Conservation (phyloP, 2,797 vertebrate genomes). For the Pseudochirops cupreus region DNA sequence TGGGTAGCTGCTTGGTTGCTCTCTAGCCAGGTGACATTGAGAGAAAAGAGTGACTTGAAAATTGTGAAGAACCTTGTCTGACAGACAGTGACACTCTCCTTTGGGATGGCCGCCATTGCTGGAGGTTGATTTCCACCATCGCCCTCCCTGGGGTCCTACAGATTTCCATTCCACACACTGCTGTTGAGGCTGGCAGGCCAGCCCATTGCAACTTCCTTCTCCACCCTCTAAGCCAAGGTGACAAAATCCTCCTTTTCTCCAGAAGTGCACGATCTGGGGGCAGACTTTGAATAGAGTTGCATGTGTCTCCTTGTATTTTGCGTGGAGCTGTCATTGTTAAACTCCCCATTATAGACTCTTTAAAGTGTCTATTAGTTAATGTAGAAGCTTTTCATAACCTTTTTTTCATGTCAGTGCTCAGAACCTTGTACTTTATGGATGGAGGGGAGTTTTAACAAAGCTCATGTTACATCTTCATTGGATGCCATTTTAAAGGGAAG, state of each 20-base stretch:
- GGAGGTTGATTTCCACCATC: accelerated
- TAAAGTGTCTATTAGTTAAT: neutral
- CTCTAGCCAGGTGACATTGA: neutral
- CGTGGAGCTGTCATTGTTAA: accelerated
- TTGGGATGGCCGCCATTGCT: neutral
- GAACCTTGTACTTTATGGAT: constrained; percentile 42
- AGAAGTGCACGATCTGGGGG: neutral
- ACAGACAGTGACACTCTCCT: constrained; percentile 24
- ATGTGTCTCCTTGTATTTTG: constrained; percentile 12
- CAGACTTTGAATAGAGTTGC: constrained; percentile 34
- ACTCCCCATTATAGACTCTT: neutral
- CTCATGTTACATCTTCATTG: neutral
- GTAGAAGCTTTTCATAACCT: constrained; percentile 44
- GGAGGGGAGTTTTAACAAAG: neutral
- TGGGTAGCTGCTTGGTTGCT: neutral
- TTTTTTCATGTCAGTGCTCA: neutral
- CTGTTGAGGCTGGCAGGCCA: constrained; percentile 16
- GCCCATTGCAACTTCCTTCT: neutral
- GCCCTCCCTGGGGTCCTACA: neutral
- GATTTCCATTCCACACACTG: neutral
- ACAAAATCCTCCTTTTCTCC: constrained; percentile 17
- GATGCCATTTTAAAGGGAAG: constrained; percentile 1
- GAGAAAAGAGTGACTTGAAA: neutral
- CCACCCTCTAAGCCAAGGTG: constrained; percentile 16
- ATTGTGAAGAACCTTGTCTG: neutral